A percentile compares a stretch with the other conserved stretches of the same genome.
These are phyloP conservation scores for Sphenopsis melanotis DNA, from an alignment of 2,797 vertebrate species.

Conservation along the genomic window DNA sequence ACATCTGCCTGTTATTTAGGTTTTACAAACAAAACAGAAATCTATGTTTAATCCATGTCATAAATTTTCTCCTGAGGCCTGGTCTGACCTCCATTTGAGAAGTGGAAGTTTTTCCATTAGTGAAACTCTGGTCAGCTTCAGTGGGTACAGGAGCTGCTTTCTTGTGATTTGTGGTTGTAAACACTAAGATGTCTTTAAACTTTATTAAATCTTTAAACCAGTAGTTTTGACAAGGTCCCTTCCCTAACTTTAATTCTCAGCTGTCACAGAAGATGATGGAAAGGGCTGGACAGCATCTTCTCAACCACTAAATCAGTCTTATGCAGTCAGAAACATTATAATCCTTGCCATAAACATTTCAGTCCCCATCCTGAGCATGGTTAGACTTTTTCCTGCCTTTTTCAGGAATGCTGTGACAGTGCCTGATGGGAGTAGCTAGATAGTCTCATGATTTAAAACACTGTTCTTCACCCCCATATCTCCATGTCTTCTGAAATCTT, in stretches of 20 bases:
- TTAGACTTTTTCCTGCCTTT: background rate
- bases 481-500: background rate
- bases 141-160: background rate
- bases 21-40: background rate
- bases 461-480: fast-evolving
- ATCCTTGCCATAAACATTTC: background rate
- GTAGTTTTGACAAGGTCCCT: background rate
- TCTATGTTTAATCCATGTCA: background rate
- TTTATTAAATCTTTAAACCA: background rate
- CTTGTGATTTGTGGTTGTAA: background rate
- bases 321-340: background rate
- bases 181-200: background rate
- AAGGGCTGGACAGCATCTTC: background rate
- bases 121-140: background rate
- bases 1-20: background rate
- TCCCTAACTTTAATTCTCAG: background rate
- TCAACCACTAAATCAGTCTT: background rate
- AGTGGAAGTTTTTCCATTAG: background rate
- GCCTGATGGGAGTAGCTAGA: background rate
- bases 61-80: background rate
- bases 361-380: background rate
- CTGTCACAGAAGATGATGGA: background rate
- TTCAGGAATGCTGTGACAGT: background rate
- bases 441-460: background rate
- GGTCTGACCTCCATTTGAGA: background rate